Evolutionary conservation across 2,888 invertebrate genomes (phyloP).

Genomic region (Neoscelio sp.): DNA sequence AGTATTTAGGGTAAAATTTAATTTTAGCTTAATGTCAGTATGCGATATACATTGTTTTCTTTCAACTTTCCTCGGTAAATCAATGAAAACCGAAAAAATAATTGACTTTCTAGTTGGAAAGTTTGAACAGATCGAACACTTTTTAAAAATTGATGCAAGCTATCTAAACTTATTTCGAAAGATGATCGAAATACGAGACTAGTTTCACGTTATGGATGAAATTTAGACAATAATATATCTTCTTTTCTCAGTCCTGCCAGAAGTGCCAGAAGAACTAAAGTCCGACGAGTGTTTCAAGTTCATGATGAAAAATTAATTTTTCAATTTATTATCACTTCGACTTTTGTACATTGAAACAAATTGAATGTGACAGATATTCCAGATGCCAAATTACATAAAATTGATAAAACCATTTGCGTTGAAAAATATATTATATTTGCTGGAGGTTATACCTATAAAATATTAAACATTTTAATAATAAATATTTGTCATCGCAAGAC

Average conservation of each 20-base stretch:
- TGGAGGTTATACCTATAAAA: too few relatives aligned
- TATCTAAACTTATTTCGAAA: slow-evolving; percentile 6
- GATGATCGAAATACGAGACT: slow-evolving; percentile 15
- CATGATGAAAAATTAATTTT: slow-evolving; percentile 39
- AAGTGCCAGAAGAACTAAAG: not conserved
- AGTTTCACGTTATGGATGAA: slow-evolving; percentile 19
- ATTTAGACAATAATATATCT: slow-evolving; percentile 40
- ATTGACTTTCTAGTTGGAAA: slow-evolving; percentile 7
- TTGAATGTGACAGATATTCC: slow-evolving; percentile 23
- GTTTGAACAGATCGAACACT: not conserved
- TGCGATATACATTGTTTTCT: too few relatives aligned
- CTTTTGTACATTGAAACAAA: slow-evolving; percentile 22
- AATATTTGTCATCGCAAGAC: too few relatives aligned
- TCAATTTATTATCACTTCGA: not conserved
- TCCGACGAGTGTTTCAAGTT: slow-evolving; percentile 40
- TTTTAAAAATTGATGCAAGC: slow-evolving; percentile 30
- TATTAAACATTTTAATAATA: too few relatives aligned
- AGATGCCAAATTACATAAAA: not conserved
- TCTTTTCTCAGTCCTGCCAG: slow-evolving; percentile 26
- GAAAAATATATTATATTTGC: too few relatives aligned
- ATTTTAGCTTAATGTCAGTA: not conserved
- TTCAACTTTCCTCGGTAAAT: too few relatives aligned
- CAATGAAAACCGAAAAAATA: slow-evolving; percentile 29
- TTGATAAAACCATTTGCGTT: too few relatives aligned
- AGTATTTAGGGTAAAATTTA: too few relatives aligned